Evolutionary conservation across 2,888 invertebrate genomes (phyloP), one percentile per base, ranked within the genome.

Genomic region (Automeris io): DNA sequence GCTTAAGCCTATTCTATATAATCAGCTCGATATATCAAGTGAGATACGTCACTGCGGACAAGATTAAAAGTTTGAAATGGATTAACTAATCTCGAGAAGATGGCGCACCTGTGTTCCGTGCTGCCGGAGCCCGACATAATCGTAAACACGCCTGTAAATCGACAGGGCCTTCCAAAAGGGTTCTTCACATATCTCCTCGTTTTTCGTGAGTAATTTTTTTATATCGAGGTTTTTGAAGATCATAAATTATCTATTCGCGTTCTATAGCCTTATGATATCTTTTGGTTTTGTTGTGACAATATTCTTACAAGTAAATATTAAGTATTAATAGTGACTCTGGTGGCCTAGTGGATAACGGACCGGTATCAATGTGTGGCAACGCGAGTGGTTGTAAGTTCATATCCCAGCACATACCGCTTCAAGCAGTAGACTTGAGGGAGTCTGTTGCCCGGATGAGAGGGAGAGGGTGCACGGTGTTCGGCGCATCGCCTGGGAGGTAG

Each of bases 121-220:
- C 63, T 65, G 62, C 61, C 56, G 56, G 52, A 47, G 51, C 59
- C 49, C 54, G 59, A 57, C 67, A 56, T 62, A 57, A 64, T 60
- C 68, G 64, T 70, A 67, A 70, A 72, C 61, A 48, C 43, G 59
- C 44, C 54, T 64, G 64, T 70, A 67, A 73, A 71, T 71, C 64
- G 65, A 69, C 55, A 53, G 54, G 49, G 47, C 57, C 58, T 58
- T 59, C 52, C 47, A 60, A 63, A 63, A 59, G 61, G 62, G 62
- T 56, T 57, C 51, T 46, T 50, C 47, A 31, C 40, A 31, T 21
- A 5, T 5, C 23, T 29, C 34, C 31, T 39, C 39, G 40, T 43
- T 47, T 41, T 39, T 37, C 43, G 42, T 5, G 18, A 34, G 24
- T 31, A 38, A 37, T 47, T 50, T 56, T 51, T 48, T 44, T 51